Evolutionary conservation across 2,113 vertebrate species (phyloP).

Genomic region (Oreochromis tanganicae): DNA sequence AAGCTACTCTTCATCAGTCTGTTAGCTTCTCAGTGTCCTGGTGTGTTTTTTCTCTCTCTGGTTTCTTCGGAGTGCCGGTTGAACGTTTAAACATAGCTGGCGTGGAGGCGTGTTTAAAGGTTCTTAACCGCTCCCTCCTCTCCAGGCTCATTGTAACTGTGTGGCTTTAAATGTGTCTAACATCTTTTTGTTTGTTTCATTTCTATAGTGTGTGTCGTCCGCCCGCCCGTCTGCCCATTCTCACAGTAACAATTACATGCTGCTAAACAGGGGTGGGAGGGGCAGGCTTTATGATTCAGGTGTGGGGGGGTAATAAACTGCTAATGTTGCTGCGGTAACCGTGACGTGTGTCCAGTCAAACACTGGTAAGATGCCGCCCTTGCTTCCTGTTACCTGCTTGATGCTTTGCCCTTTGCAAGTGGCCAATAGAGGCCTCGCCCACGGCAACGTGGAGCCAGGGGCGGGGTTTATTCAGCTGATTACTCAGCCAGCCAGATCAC

Average conservation of each 20-base stretch:
- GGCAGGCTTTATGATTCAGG: background rate
- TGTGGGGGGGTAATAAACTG: background rate
- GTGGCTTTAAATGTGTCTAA: constrained; percentile 71
- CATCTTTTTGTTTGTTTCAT: constrained; percentile 71
- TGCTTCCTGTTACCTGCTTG: constrained; percentile 52
- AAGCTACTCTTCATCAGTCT: constrained; percentile 30
- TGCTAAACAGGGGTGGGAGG: background rate
- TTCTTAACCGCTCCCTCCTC: constrained; percentile 37
- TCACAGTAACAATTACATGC: constrained; percentile 42
- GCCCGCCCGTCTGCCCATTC: constrained; percentile 49
- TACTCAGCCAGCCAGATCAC: constrained; percentile 10
- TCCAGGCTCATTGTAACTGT: constrained; percentile 41
- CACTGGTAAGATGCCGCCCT: constrained; percentile 61
- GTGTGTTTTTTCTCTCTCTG: constrained; percentile 49
- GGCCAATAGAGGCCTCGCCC: constrained; percentile 26
- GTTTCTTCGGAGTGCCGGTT: constrained; percentile 40
- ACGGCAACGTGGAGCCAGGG: background rate
- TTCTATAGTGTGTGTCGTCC: constrained; percentile 64
- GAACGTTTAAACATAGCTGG: constrained; percentile 60
- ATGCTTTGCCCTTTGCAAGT: constrained; percentile 38
- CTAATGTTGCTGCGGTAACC: constrained; percentile 36
- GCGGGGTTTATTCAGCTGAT: constrained; percentile 19
- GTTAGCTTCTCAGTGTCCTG: constrained; percentile 29
- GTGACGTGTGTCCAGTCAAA: constrained; percentile 39
- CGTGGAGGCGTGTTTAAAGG: constrained; percentile 56